Evolutionary conservation across 2,888 invertebrate species (phyloP).

Genomic region (Drosophila multiciliata): DNA sequence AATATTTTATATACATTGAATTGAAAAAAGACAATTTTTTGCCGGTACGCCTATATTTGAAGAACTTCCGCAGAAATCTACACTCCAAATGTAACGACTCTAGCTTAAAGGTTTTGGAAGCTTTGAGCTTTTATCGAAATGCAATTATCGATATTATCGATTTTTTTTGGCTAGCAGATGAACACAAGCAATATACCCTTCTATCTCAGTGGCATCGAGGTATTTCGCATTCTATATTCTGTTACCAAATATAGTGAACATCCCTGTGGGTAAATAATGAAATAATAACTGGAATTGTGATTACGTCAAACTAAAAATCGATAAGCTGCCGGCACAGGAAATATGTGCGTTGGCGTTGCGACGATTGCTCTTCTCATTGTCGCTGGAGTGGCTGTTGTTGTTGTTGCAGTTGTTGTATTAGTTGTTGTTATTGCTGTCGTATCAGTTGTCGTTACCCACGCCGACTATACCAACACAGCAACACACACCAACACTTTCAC

Average conservation of each 20-base stretch:
- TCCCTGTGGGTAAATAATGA: constrained; percentile 30
- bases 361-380: constrained; percentile 29
- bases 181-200: neutral
- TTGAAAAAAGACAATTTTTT: no score
- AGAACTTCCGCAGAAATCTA: neutral
- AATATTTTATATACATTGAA: no score
- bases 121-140: neutral
- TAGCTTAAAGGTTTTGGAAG: neutral
- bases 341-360: constrained; percentile 53
- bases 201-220: neutral
- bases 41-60: neutral
- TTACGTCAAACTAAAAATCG: constrained; percentile 65
- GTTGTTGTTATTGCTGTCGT: constrained; percentile 15
- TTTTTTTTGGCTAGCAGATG: neutral
- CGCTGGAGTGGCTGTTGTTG: constrained; percentile 10
- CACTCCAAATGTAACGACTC: neutral
- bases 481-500: constrained; percentile 7
- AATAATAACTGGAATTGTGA: constrained; percentile 43
- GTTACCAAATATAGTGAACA: constrained; percentile 16
- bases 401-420: constrained; percentile 9
- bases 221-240: neutral
- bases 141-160: neutral
- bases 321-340: constrained; percentile 52
- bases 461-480: constrained; percentile 19
- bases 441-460: constrained; percentile 53